Base-by-base conservation (phyloP, 2,113 vertebrate genomes). In the Brachirus orientalis region DNA sequence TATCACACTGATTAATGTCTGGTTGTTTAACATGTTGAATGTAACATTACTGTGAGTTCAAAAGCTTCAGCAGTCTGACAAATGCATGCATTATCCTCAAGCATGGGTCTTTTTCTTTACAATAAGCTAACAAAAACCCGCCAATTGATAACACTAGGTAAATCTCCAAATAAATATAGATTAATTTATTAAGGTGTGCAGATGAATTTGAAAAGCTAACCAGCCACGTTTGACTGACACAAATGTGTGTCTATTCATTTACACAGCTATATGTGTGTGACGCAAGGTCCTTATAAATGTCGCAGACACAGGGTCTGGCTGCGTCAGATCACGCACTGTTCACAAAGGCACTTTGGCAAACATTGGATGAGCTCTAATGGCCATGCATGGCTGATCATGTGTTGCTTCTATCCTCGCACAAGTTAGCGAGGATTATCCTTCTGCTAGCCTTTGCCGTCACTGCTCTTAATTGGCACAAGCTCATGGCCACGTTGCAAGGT, bases 351-450 rank as follows among this genome's bases (percentile, higher is more conserved):
- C 62, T 52, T 17, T 62, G 50, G 55, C 65, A 76, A 75, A 80
- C 80, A 83, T 48, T 10, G 7, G 73, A 77, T 66, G 46, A 76
- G 72, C 73, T 81, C 46, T 90, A 79, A 86, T 79, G 73, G 58
- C 57, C 64, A 80, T 80, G 36, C 41, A 40, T 20, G 63, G 54
- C 60, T 85, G 71, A 84, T 85, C 50, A 74, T 80, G 48, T 33
- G 38, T 51, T 40, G 63, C 61, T 36, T 18, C 69, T 72, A 59
- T 75, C 77, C 77, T 77, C 70, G 80, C 65, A 58, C 72, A 87
- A 79, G 67, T 86, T 60, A 75, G 38, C 64, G 8, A 14, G 57
- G 82, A 90, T 92, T 77, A 90, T 80, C 84, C 67, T 14, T 41
- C 56, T 73, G 80, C 51, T 38, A 67, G 61, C 35, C 77, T 81